Evolutionary conservation across 2,888 invertebrate genomes (phyloP), one percentile per base, ranked within the genome.

Genomic region (Unio delphinus): DNA sequence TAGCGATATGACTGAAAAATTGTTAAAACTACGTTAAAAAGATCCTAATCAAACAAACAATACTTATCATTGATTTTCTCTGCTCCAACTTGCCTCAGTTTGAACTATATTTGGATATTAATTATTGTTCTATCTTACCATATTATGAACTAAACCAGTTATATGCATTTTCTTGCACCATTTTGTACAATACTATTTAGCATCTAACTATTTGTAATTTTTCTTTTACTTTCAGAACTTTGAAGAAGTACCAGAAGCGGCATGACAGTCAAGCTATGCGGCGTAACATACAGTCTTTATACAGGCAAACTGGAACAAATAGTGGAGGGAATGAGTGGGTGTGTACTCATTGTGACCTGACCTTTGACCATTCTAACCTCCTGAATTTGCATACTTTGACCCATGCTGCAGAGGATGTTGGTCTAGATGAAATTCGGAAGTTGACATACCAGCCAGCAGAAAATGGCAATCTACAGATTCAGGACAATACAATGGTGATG

Each of bases 321-420:
- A 45, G 45, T 55, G 78, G 80, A 17, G 83, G 81, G 15, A 83
- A 81, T 63, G 86, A 85, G 66, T 86, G 86, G 90, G 89, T 81
- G 88, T 91, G 88, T 85, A 90, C 68, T 76, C 90, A 76, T 80
- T 90, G 90, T 80, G 86, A 87, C 69, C 84, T 90, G 65, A 88
- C 88, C 17, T 90, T 90, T 79, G 88, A 89, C 78, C 89, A 89
- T 71, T 80, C 87, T 34, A 89, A 83, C 62, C 82, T 92, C 15
- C 89, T 92, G 20, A 91, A 91, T 82, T 84, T 92, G 34, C 93
- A 93, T 81, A 90, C 90, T 1, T 84, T 92, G 28, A 89, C 91
- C 6, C 92, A 92, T 78, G 91, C 90, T 28, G 90, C 90, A 4
- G 89, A 89, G 69, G 86, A 89, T 73, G 87, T 89, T 1, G 88